Evolutionary conservation across 30 jellyfish, hydroid and myxozoan species (phyloP).

Genomic region (Pelagia noctiluca): DNA sequence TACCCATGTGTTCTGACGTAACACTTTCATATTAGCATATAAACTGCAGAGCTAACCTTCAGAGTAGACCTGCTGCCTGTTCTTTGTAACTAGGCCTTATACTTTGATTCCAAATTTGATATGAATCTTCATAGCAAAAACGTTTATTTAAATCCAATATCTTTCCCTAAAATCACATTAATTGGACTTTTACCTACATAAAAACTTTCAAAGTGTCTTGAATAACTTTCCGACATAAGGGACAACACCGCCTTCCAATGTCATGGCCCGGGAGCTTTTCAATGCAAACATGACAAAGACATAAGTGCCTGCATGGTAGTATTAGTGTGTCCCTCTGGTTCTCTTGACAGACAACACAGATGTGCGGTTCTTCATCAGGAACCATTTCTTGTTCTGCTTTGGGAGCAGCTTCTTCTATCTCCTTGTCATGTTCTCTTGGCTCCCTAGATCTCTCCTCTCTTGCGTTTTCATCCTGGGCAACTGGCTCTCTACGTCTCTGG

Average conservation of each 20-base stretch:
- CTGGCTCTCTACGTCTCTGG: not conserved
- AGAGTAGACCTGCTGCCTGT: too few species aligned
- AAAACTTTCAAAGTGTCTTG: constrained; percentile 38
- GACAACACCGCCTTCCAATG: constrained; percentile 20
- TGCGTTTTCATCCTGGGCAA: not conserved
- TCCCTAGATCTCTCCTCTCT: not conserved
- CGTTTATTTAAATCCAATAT: too few species aligned
- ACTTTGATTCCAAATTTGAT: too few species aligned
- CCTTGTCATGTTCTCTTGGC: constrained; percentile 8
- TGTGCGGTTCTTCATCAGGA: constrained; percentile 21
- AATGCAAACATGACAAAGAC: constrained; percentile 40
- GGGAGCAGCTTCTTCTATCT: not conserved
- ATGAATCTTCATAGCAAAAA: too few species aligned
- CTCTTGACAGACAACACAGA: constrained; percentile 52
- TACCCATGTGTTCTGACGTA: too few species aligned
- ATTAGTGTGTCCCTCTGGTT: constrained; percentile 28
- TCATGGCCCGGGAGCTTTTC: not conserved
- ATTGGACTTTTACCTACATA: constrained; percentile 8
- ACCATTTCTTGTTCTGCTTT: not conserved
- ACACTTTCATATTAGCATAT: too few species aligned
- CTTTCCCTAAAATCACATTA: too few species aligned
- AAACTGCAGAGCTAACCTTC: too few species aligned
- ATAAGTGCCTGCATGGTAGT: constrained; percentile 55
- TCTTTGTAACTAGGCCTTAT: too few species aligned
- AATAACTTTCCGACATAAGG: constrained; percentile 40